Percentiles rank a stretch among this genome's conserved stretches.
These are phyloP conservation scores for Dromiciops gliroides DNA, from an alignment of 2,113 vertebrate genomes.

Conservation along the genomic window DNA sequence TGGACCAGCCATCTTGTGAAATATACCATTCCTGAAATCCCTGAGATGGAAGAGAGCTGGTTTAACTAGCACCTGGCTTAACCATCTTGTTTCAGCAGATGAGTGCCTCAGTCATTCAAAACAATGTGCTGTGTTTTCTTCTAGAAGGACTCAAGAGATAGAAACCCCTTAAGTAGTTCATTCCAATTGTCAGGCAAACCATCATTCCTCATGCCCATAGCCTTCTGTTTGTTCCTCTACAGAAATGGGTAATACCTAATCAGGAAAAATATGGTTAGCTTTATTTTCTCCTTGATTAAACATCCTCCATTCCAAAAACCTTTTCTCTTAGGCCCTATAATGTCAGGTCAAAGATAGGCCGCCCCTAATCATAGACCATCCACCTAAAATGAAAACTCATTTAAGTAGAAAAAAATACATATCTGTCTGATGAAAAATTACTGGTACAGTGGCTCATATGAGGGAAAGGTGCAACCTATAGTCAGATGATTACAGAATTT, in stretches of 20 bases:
- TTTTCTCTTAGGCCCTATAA: neutral
- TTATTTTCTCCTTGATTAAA: neutral
- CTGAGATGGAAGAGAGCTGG: neutral
- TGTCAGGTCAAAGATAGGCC: neutral
- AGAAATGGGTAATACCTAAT: neutral
- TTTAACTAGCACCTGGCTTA: neutral
- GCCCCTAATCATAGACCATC: neutral
- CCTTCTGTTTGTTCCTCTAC: neutral
- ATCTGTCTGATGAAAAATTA: neutral
- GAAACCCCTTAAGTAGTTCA: neutral
- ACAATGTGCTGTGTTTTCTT: constrained; percentile 1
- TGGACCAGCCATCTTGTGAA: neutral
- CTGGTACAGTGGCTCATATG: neutral
- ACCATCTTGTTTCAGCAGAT: constrained; percentile 1
- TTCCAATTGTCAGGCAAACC: neutral
- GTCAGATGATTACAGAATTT: neutral
- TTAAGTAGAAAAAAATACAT: neutral
- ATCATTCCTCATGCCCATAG: neutral
- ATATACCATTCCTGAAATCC: neutral
- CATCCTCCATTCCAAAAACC: neutral
- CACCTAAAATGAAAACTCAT: neutral
- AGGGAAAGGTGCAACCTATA: neutral
- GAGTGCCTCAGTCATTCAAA: neutral
- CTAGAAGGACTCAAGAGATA: neutral
- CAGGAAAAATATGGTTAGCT: neutral